Percentiles rank a stretch among this genome's conserved stretches.
These are phyloP conservation scores for Synanthedon myopaeformis DNA, from an alignment of 2,888 invertebrate genomes.

Conservation along the genomic window DNA sequence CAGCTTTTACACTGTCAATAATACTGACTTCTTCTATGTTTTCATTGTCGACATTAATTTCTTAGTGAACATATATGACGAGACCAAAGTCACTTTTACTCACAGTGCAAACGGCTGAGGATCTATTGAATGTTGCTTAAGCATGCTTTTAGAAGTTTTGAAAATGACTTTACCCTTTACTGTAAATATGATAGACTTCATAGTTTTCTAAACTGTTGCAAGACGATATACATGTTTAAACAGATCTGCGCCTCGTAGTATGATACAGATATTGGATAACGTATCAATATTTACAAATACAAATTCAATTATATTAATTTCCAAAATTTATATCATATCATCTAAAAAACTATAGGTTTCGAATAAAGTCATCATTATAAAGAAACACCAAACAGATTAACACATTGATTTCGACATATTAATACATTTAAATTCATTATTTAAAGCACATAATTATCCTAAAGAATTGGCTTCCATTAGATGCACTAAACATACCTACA, in stretches of 20 bases:
- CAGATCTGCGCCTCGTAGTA: no score
- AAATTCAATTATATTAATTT: no score
- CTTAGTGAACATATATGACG: background rate
- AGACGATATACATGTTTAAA: no score
- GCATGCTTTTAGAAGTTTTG: constrained; percentile 34
- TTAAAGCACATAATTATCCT: constrained; percentile 26
- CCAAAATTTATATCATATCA: background rate
- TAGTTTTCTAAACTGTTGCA: constrained; percentile 14
- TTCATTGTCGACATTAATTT: background rate
- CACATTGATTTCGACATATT: no score
- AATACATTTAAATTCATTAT: background rate
- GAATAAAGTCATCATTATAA: no score
- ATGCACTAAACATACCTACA: constrained; percentile 26
- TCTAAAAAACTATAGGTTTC: constrained; percentile 3
- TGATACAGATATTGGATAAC: no score
- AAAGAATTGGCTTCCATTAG: constrained; percentile 60
- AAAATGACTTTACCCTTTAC: constrained; percentile 21
- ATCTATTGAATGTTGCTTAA: constrained; percentile 37
- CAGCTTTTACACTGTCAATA: constrained; percentile 44
- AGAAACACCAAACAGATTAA: no score
- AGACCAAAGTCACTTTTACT: constrained; percentile 10
- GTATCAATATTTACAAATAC: no score
- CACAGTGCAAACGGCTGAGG: constrained; percentile 39
- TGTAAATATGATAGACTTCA: constrained; percentile 4
- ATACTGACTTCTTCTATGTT: constrained; percentile 5